Percentiles rank a stretch among this genome's conserved stretches.
Evolutionary conservation across 2,797 vertebrate genomes (phyloP).

Genomic region (Prunella strophiata): DNA sequence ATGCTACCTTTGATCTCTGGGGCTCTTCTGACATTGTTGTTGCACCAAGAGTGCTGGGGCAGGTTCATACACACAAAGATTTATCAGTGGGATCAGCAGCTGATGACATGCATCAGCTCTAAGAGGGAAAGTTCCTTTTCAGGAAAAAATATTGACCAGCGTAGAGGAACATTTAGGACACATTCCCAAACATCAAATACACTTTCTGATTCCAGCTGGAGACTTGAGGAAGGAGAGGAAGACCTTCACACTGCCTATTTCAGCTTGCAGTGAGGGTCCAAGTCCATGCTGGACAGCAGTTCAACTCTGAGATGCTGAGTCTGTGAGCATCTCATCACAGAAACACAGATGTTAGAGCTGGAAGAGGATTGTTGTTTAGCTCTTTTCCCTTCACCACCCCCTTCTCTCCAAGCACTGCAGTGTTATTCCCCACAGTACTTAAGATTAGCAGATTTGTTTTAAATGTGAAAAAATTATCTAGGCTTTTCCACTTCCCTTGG

Average conservation of each 20-base stretch:
- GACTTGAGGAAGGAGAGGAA: neutral
- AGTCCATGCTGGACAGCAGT: rapidly evolving
- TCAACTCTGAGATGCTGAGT: rapidly evolving
- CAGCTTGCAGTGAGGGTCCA: neutral
- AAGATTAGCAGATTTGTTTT: conserved; percentile 26
- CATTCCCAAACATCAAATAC: neutral
- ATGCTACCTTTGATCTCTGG: neutral
- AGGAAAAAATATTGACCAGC: neutral
- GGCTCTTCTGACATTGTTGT: rapidly evolving
- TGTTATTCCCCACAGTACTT: neutral
- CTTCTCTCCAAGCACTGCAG: neutral
- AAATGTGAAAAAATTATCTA: conserved; percentile 18
- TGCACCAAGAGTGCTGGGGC: neutral
- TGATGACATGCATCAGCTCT: neutral
- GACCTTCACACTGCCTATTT: neutral
- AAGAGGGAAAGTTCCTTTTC: neutral
- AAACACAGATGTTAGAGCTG: neutral
- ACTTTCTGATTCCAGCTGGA: neutral
- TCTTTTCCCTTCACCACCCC: neutral
- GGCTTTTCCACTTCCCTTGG: conserved; percentile 6
- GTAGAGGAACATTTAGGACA: neutral
- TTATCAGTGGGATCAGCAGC: rapidly evolving
- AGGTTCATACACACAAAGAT: rapidly evolving
- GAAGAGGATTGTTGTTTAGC: neutral
- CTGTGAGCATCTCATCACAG: neutral